Base-by-base conservation (phyloP, 1,140 invertebrate species). In the Matsumurasca onukii region DNA sequence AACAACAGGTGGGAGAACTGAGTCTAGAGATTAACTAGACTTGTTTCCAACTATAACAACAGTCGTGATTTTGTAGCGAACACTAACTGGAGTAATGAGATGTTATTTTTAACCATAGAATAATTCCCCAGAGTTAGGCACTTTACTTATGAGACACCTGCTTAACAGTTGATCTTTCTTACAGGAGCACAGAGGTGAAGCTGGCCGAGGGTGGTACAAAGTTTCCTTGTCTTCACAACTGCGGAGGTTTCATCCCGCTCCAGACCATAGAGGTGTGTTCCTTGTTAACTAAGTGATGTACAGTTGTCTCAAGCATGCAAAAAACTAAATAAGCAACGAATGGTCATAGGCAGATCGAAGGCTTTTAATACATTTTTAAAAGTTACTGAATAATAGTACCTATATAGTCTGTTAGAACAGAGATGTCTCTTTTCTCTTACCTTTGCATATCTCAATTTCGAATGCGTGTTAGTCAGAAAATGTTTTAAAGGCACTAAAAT, bases 211-310 rank as follows among this genome's bases (percentile, higher is more conserved):
- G 66, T 17, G 39, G 51, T 15, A 59, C 27, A 1, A 57, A 59
- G 1, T 68, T 68, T 39, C 51, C 66, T 25, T 68, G 66, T 29
- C 31, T 68, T 25, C 12, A 39, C 27, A 57, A 68, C 22, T 68
- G 66, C 31, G 48, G 24, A 5, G 66, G 20, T n/a, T 9, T 29
- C 57, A 59, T 68, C 31, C 52, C 24, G 3, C 17, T 68, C 30
- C 27, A 59, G 25, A 59, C 52, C 17, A 24, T 68, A 13, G 27
- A 68, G 52, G 66, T 68, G 24, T 52, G 22, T 52, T 3, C 3
- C 12, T 24, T 52, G n/a, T 12, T 12, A 45, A 45, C n/a, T 45
- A 45, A 45, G 9, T n/a, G 9, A 45, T 45, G 9, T 12, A n/a
- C n/a, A n/a, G n/a, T 45, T 45, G 39, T 45, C n/a, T 12, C 39